Conservation (phyloP, 2,888 invertebrate genomes). For the Napeogenes inachia region DNA sequence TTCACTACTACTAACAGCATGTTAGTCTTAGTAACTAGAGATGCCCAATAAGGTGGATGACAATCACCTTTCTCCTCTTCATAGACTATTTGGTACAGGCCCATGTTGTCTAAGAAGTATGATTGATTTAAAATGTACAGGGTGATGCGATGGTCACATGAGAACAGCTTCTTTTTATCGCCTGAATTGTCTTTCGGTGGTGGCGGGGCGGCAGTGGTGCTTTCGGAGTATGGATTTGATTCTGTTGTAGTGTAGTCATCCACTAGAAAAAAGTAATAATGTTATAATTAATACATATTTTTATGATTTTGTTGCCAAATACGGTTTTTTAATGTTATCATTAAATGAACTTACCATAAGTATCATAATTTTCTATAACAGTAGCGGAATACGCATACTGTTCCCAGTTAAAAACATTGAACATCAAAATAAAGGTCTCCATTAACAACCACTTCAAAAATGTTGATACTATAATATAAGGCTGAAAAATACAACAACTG, state of each 20-base stretch:
- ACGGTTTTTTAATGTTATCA: background rate
- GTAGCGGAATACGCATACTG: slow-evolving; percentile 43
- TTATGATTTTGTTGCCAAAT: too few species aligned
- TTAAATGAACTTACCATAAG: slow-evolving; percentile 28
- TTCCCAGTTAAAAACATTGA: slow-evolving; percentile 48
- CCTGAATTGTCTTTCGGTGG: slow-evolving; percentile 40
- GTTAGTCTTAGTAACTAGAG: slow-evolving; percentile 86
- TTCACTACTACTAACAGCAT: slow-evolving; percentile 86
- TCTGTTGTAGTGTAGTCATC: slow-evolving; percentile 10
- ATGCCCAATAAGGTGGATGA: slow-evolving; percentile 79
- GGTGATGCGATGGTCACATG: slow-evolving; percentile 85
- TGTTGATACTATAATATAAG: slow-evolving; percentile 50
- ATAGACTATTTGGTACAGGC: slow-evolving; percentile 48
- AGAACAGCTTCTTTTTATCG: slow-evolving; percentile 66
- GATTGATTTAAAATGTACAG: slow-evolving; percentile 83
- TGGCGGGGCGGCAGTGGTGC: slow-evolving; percentile 12
- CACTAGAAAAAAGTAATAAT: background rate
- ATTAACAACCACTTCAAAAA: slow-evolving; percentile 59
- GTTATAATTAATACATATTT: background rate
- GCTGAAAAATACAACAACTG: slow-evolving; percentile 44
- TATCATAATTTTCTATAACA: slow-evolving; percentile 30
- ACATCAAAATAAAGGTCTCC: slow-evolving; percentile 49
- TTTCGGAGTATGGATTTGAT: slow-evolving; percentile 11
- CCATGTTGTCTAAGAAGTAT: slow-evolving; percentile 60
- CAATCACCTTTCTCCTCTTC: slow-evolving; percentile 52